A percentile compares a stretch with the other conserved stretches of the same genome.
Conservation (phyloP, 2,113 vertebrate species). For the Ammodytes dubius region DNA sequence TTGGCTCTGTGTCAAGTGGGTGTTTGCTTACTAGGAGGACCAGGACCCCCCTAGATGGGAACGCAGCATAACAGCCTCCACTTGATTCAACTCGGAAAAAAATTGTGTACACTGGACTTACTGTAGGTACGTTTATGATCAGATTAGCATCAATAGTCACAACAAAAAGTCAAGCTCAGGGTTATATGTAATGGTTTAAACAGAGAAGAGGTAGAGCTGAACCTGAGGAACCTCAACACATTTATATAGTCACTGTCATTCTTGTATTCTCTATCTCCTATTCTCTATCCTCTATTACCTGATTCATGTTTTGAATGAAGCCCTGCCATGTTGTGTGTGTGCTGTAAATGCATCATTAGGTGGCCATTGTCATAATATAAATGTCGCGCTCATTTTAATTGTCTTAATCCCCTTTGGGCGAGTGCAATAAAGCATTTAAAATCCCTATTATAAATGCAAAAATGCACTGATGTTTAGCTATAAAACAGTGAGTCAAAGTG, state of each 20-base stretch:
- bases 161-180: background rate
- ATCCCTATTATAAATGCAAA: background rate
- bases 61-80: slow-evolving; percentile 38
- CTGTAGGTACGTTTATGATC: slow-evolving; percentile 23
- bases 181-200: background rate
- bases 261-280: background rate
- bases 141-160: background rate
- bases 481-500: background rate
- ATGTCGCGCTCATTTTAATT: background rate
- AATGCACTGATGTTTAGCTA: background rate
- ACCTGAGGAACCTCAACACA: background rate
- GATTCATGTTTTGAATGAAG: background rate
- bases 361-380: background rate
- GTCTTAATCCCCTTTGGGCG: background rate
- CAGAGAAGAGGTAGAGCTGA: background rate
- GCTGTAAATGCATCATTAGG: background rate
- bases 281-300: too few species aligned
- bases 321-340: background rate
- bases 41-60: slow-evolving; percentile 48
- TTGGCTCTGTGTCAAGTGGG: slow-evolving; percentile 75
- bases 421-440: background rate
- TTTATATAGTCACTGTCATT: background rate
- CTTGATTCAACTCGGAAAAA: slow-evolving; percentile 18
- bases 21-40: slow-evolving; percentile 78
- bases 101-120: slow-evolving; percentile 8